Evolutionary conservation across 2,888 invertebrate species (phyloP).

Genomic region (Ichneumon xanthorius): DNA sequence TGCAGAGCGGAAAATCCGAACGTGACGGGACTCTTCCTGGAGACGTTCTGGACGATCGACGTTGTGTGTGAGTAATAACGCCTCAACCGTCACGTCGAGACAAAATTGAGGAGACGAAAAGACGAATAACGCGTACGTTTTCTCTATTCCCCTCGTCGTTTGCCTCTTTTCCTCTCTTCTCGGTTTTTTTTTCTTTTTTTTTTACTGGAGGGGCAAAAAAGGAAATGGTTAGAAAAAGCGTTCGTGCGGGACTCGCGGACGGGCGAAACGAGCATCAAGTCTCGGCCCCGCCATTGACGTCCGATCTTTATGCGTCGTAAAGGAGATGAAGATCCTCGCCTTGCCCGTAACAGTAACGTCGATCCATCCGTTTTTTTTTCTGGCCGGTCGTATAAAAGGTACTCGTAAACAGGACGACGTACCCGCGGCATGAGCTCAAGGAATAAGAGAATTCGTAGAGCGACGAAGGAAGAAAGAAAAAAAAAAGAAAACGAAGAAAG

Average conservation of each 20-base stretch:
- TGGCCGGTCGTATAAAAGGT: constrained; percentile 68
- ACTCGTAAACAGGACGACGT: constrained; percentile 42
- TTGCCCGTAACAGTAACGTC: constrained; percentile 49
- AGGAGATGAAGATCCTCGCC: constrained; percentile 63
- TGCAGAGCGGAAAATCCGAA: constrained; percentile 97
- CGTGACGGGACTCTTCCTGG: constrained; percentile 92
- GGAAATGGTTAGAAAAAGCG: constrained; percentile 43
- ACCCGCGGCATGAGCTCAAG: constrained; percentile 28
- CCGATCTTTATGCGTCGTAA: constrained; percentile 72
- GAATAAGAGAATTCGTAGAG: constrained; percentile 32
- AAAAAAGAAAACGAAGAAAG: neutral
- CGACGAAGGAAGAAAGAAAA: constrained; percentile 36
- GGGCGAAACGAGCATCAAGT: constrained; percentile 54
- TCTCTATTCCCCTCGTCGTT: constrained; percentile 58
- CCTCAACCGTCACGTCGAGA: constrained; percentile 48
- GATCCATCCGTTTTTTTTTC: constrained; percentile 31
- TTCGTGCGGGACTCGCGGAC: constrained; percentile 34
- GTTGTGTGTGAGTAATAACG: constrained; percentile 93
- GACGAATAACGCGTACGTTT: constrained; percentile 35
- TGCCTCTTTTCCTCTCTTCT: constrained; percentile 50
- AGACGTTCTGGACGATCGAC: constrained; percentile 94
- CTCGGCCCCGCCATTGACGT: constrained; percentile 66
- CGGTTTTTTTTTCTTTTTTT: constrained; percentile 22
- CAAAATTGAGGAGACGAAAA: constrained; percentile 40
- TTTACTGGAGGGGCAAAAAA: constrained; percentile 47